Evolutionary conservation across 2,797 vertebrate species (phyloP).

Genomic region (Pagetopsis macropterus): DNA sequence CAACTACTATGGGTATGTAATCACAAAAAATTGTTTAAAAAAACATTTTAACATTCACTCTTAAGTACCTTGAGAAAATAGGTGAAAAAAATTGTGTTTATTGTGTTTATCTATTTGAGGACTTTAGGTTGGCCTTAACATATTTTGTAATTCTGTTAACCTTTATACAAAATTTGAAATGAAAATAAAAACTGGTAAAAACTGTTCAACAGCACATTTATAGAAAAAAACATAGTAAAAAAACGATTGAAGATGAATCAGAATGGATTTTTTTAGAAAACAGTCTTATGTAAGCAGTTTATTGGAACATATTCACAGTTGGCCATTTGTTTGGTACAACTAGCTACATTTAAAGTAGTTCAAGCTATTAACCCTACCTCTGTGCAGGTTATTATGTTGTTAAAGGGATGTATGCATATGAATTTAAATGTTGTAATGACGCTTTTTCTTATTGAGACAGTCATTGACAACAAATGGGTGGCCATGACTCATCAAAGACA

Average conservation of each 20-base stretch:
- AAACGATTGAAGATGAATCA: background rate
- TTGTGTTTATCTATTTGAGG: background rate
- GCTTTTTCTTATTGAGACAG: background rate
- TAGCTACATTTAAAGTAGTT: background rate
- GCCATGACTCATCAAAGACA: background rate
- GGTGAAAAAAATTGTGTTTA: background rate
- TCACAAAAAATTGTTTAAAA: background rate
- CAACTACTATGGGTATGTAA: background rate
- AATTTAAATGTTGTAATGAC: too few relatives aligned
- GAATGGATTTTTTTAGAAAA: background rate
- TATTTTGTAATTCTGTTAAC: background rate
- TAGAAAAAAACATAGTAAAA: too few relatives aligned
- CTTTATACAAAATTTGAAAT: background rate
- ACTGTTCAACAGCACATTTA: background rate
- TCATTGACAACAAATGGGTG: background rate
- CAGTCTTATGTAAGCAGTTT: background rate
- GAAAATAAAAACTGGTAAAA: background rate
- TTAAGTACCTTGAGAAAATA: background rate
- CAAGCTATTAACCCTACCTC: background rate
- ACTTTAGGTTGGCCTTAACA: background rate
- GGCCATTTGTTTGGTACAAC: background rate
- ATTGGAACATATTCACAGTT: background rate
- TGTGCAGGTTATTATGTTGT: background rate
- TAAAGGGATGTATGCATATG: too few relatives aligned
- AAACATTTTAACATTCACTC: background rate